Conservation (phyloP, 1,140 invertebrate genomes). For the Rhynchophorus ferrugineus region DNA sequence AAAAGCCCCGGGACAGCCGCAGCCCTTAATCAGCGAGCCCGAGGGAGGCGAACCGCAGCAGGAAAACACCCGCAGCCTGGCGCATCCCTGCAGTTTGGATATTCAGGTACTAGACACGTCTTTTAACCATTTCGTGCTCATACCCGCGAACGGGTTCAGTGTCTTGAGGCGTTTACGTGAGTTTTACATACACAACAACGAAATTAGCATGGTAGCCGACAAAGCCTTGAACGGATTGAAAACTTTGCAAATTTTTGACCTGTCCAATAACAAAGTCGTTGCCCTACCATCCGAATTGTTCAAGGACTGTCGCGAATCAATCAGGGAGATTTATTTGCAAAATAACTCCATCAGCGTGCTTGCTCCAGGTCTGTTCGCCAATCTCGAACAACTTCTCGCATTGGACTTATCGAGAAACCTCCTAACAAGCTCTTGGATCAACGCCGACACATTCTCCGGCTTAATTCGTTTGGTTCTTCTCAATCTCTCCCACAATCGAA, state of each 20-base stretch:
- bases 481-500: conserved; percentile 76
- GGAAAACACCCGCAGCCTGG: conserved; percentile 41
- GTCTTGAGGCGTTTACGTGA: conserved; percentile 64
- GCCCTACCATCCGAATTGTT: conserved; percentile 79
- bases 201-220: conserved; percentile 77
- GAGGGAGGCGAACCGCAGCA: conserved; percentile 41
- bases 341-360: conserved; percentile 81
- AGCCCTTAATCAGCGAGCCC: conserved; percentile 55
- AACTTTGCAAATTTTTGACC: conserved; percentile 70
- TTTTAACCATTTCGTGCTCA: conserved; percentile 71
- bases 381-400: conserved; percentile 75
- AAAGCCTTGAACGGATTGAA: conserved; percentile 69
- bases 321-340: conserved; percentile 79
- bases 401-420: conserved; percentile 83
- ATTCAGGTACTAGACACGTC: conserved; percentile 78
- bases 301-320: conserved; percentile 62
- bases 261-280: conserved; percentile 81
- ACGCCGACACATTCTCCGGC: conserved; percentile 73
- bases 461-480: conserved; percentile 78
- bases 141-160: conserved; percentile 73
- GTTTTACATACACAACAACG: conserved; percentile 74
- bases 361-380: conserved; percentile 70
- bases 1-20: conserved; percentile 46
- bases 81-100: conserved; percentile 62
- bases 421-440: conserved; percentile 76